These are phyloP conservation scores for Ceratina calcarata DNA, from an alignment of 1,140 invertebrate genomes.

Conservation along the genomic window DNA sequence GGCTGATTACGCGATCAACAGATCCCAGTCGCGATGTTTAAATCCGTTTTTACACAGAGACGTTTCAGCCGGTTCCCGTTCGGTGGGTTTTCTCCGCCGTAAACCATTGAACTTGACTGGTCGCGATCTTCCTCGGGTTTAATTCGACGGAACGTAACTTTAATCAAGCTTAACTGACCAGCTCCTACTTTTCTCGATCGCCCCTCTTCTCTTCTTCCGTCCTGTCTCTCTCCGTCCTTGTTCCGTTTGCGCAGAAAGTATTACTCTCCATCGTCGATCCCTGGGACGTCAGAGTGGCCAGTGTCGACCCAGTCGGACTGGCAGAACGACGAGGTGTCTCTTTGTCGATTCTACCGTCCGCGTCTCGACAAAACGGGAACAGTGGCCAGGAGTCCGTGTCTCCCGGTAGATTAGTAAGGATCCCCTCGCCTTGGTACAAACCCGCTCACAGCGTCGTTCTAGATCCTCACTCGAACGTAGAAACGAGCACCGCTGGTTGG, in stretches of 20 bases:
- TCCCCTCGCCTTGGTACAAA: slow-evolving; percentile 77
- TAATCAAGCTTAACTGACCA: slow-evolving; percentile 69
- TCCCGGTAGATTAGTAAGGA: slow-evolving; percentile 47
- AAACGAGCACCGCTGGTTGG: slow-evolving; percentile 16
- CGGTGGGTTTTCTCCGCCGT: too few species aligned
- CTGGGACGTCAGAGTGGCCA: slow-evolving; percentile 78
- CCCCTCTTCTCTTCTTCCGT: slow-evolving; percentile 23
- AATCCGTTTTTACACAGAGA: too few species aligned
- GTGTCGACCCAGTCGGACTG: slow-evolving; percentile 74
- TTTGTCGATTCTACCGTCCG: slow-evolving; percentile 54
- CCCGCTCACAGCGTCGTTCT: slow-evolving; percentile 51
- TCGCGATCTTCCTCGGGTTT: neutral
- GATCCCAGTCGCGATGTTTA: too few species aligned
- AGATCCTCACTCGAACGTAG: neutral
- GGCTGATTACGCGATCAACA: neutral
- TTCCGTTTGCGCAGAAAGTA: slow-evolving; percentile 73
- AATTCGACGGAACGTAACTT: slow-evolving; percentile 29
- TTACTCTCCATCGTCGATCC: slow-evolving; percentile 78
- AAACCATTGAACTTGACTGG: neutral
- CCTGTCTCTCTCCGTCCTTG: slow-evolving; percentile 55
- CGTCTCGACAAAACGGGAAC: slow-evolving; percentile 42
- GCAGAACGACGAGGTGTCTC: slow-evolving; percentile 68
- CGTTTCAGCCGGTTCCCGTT: too few species aligned
- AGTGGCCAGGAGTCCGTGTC: slow-evolving; percentile 20
- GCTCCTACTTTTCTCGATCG: slow-evolving; percentile 58